Base-by-base conservation (phyloP, 2,113 vertebrate genomes). In the Cryptotis parvus region DNA sequence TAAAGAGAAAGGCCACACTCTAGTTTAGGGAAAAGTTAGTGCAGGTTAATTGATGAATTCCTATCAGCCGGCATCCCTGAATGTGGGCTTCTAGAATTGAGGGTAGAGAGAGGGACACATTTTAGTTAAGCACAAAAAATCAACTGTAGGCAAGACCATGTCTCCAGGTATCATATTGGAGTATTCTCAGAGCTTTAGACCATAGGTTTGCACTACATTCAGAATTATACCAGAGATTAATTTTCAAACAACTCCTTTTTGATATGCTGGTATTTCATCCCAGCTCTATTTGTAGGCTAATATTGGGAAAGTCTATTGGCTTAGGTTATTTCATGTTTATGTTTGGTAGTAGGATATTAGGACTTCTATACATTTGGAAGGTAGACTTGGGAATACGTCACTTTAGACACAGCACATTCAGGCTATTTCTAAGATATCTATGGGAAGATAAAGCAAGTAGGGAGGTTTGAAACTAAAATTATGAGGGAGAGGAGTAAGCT, bases 231-330 rank as follows among this genome's bases (percentile, higher is more conserved):
- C n/a, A 74, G 69, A 39, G 58, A 52, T 86, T 87, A 70, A 39
- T 94, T 91, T 86, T 61, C n/a, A 92, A 22, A 52, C 65, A 43
- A 35, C 14, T 74, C 15, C 35, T 76, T 90, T 63, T 75, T 49
- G 49, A 39, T 75, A 65, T 24, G 41, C 14, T 84, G 39, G 37
- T 88, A 12, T 26, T 89, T 91, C 55, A 75, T 93, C 70, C 76
- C 16, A 77, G 26, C n/a, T 26, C 69, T 65, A 22, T 22, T 35
- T 82, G 61, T 37, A 87, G 26, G 55, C 83, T 87, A 87, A n/a
- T n/a, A n/a, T n/a, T n/a, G 76, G n/a, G 41, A 49, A 81, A 41
- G 31, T 61, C 8, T 63, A 31, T 26, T 81, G 84, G 84, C 11
- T 84, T 79, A 63, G 72, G 14, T 82, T 87, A 90, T 52, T 4